Percentiles rank a stretch among this genome's conserved stretches.
These are phyloP conservation scores for Stichopus chloronotus DNA, from an alignment of 35 echinoderm and acorn worm species.

Conservation along the genomic window DNA sequence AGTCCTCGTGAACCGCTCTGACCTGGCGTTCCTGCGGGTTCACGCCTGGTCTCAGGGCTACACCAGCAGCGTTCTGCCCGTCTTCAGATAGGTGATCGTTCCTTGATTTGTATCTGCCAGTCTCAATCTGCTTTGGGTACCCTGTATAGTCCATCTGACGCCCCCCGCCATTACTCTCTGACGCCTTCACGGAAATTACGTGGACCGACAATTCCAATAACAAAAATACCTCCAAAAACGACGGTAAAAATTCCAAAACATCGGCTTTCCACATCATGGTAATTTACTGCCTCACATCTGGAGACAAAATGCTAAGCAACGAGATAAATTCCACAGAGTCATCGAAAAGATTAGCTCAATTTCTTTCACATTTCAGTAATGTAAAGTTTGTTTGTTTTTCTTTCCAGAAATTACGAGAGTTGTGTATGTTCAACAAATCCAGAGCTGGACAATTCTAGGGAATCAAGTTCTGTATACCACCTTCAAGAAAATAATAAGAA, in stretches of 20 bases:
- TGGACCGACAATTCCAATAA: slow-evolving; percentile 20
- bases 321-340: no score
- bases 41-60: neutral
- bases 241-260: neutral
- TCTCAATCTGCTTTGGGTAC: neutral
- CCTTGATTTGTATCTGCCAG: neutral
- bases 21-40: neutral
- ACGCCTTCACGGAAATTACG: neutral
- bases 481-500: no score
- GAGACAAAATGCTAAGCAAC: no score
- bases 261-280: neutral
- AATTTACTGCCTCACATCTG: neutral
- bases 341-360: no score
- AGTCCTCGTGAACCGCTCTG: neutral
- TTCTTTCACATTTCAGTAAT: no score
- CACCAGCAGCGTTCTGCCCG: neutral
- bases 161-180: neutral
- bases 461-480: no score
- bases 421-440: no score
- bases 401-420: no score
- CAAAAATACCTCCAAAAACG: slow-evolving; percentile 6
- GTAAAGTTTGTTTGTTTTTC: no score
- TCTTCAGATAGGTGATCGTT: neutral
- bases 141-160: neutral
- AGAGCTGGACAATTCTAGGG: no score